phyloP scores from a whole-genome alignment of 2,888 invertebrate species.

The Scaptomyza polygonia region DNA sequence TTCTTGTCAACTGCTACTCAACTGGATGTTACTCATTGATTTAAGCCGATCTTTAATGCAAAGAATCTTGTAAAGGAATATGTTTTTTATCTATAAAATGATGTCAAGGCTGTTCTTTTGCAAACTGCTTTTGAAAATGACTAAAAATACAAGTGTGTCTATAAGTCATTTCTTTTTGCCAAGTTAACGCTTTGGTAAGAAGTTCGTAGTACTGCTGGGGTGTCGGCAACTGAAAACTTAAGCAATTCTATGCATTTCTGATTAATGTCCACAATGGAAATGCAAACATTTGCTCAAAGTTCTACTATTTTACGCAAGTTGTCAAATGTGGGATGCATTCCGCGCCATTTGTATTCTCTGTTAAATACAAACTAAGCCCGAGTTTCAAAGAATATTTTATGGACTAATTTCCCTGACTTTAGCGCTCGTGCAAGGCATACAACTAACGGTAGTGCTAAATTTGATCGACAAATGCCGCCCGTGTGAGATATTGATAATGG shows the following conservation, averaged over 20 bases:
- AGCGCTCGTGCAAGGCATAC: no score
- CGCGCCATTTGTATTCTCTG: slow-evolving; percentile 2
- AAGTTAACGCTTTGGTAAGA: slow-evolving; percentile 43
- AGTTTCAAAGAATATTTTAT: neutral
- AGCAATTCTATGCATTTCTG: slow-evolving; percentile 81
- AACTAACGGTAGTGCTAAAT: no score
- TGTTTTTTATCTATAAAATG: no score
- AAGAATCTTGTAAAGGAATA: no score
- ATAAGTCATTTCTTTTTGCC: slow-evolving; percentile 32
- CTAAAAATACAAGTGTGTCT: no score
- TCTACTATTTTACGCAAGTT: slow-evolving; percentile 34
- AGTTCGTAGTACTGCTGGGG: slow-evolving; percentile 28
- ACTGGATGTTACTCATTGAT: slow-evolving; percentile 27
- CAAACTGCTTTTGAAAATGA: no score
- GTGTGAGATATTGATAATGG: no score
- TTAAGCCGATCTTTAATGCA: no score
- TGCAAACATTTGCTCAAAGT: slow-evolving; percentile 71
- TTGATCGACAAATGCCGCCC: no score
- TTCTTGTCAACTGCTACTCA: slow-evolving; percentile 4
- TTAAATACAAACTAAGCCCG: neutral
- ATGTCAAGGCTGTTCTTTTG: no score
- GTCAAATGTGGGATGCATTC: slow-evolving; percentile 24
- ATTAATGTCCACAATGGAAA: slow-evolving; percentile 76
- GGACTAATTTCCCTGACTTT: slow-evolving; percentile 5
- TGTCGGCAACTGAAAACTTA: slow-evolving; percentile 58